Percentiles rank a stretch among this genome's conserved stretches.
Conservation (phyloP, 2,888 invertebrate species). For the Parnassius smintheus region DNA sequence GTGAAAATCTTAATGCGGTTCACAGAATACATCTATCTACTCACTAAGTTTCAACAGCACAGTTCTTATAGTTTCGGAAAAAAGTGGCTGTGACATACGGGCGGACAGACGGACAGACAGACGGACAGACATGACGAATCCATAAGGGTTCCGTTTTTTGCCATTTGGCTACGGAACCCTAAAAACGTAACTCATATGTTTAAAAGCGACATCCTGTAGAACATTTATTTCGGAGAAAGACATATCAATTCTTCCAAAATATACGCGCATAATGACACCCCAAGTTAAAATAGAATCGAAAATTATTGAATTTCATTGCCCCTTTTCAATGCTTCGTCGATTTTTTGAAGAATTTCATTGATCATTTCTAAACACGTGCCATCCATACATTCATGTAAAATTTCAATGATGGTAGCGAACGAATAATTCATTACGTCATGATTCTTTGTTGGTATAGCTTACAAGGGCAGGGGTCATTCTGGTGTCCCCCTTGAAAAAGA, state of each 20-base stretch:
- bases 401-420: constrained; percentile 23
- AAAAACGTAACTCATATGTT: no score
- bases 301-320: constrained; percentile 20
- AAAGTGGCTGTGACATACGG: no score
- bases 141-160: no score
- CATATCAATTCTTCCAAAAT: constrained; percentile 7
- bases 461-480: constrained; percentile 5
- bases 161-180: no score
- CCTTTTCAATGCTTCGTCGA: constrained; percentile 22
- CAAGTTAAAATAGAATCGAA: constrained; percentile 23
- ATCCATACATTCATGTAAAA: constrained; percentile 22
- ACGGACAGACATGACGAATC: no score
- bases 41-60: no score
- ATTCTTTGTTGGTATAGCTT: constrained; percentile 20
- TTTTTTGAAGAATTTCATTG: constrained; percentile 25
- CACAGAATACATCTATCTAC: no score
- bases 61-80: no score
- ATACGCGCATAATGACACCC: constrained; percentile 14
- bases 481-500: no score
- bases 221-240: not conserved
- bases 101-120: no score
- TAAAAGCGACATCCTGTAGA: no score
- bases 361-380: constrained; percentile 26
- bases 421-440: constrained; percentile 16
- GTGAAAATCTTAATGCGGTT: no score